phyloP scores from a whole-genome alignment of 2,113 vertebrate genomes.

The Malurus melanocephalus region DNA sequence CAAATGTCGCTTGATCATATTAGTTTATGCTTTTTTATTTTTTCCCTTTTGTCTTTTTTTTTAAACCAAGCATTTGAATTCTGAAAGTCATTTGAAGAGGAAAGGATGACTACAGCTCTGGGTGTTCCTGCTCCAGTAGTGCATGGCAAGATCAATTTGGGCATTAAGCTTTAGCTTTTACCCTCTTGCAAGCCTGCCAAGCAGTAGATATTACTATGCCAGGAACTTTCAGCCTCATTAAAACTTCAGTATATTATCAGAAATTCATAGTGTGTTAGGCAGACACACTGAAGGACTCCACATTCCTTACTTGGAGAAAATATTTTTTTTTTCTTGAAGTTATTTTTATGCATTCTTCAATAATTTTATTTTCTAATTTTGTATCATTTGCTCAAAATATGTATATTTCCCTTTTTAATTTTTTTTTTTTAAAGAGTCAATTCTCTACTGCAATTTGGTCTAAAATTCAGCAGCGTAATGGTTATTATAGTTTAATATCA shows the following conservation, averaged over 20 bases:
- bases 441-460: background rate
- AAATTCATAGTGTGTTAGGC: background rate
- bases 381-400: background rate
- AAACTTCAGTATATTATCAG: background rate
- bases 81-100: background rate
- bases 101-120: background rate
- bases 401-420: background rate
- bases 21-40: background rate
- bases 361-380: background rate
- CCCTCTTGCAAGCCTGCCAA: background rate
- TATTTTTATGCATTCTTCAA: background rate
- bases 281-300: background rate
- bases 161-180: conserved; percentile 15
- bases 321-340: background rate
- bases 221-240: conserved; percentile 15
- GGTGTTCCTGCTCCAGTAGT: background rate
- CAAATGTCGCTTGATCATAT: background rate
- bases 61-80: background rate
- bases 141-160: conserved; percentile 17
- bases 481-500: background rate
- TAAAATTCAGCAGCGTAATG: conserved; percentile 7
- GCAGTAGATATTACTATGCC: background rate
- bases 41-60: background rate
- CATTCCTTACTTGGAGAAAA: background rate
- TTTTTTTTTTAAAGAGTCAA: background rate